Conservation (phyloP, 2,888 invertebrate genomes). For the Conus canariensis region DNA sequence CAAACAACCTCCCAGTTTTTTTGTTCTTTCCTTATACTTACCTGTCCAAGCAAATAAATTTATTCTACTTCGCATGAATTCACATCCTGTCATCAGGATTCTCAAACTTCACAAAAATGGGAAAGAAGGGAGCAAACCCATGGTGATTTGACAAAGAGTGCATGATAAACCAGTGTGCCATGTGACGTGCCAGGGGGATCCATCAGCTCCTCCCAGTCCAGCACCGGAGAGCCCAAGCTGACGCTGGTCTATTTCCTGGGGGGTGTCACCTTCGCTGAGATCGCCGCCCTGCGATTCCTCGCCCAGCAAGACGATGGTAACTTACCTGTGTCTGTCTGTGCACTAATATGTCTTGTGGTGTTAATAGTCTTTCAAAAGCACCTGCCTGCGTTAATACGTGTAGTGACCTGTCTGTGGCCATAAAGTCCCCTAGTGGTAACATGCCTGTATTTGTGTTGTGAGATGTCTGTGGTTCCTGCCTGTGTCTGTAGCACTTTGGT, state of each 20-base stretch:
- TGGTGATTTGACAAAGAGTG: too few relatives aligned
- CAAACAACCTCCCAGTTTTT: too few relatives aligned
- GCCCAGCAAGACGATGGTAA: slow-evolving; percentile 82
- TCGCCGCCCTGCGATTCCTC: slow-evolving; percentile 83
- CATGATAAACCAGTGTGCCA: too few relatives aligned
- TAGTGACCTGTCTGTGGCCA: not conserved
- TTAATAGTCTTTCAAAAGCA: not conserved
- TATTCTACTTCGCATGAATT: too few relatives aligned
- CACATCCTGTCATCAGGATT: too few relatives aligned
- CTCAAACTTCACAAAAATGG: too few relatives aligned
- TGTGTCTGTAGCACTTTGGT: not conserved
- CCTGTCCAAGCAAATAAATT: too few relatives aligned
- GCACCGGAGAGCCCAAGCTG: slow-evolving; percentile 81
- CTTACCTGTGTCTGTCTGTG: not conserved
- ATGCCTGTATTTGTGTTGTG: not conserved
- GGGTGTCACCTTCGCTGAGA: slow-evolving; percentile 96
- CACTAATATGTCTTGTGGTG: not conserved
- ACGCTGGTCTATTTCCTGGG: slow-evolving; percentile 97
- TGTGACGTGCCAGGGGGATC: slow-evolving; percentile 72
- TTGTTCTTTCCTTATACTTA: too few relatives aligned
- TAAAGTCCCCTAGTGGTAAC: too few relatives aligned
- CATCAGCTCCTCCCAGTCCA: slow-evolving; percentile 77
- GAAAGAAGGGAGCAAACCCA: too few relatives aligned
- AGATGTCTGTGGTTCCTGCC: not conserved
- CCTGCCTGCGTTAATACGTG: not conserved